A percentile compares a stretch with the other conserved stretches of the same genome.
Evolutionary conservation across 2,797 vertebrate species (phyloP).

Genomic region (Macrochelys suwanniensis): DNA sequence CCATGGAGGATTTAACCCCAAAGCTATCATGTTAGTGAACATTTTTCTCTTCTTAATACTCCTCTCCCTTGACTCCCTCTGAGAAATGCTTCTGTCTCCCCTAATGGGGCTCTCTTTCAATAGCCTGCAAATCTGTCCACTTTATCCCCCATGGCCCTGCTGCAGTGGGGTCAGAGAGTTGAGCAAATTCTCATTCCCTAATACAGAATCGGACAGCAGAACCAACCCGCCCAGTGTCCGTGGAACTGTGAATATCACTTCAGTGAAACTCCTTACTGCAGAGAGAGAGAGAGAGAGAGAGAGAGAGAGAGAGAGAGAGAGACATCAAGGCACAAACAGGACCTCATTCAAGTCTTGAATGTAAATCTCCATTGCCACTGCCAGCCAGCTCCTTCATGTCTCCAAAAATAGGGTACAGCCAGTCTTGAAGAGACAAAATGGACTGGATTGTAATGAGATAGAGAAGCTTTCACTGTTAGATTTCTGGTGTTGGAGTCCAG

Average conservation of each 20-base stretch:
- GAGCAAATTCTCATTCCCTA: not conserved
- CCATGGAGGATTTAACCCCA: slow-evolving; percentile 46
- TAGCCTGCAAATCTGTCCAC: slow-evolving; percentile 53
- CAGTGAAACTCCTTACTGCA: not conserved
- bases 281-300: not conserved
- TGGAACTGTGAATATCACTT: not conserved
- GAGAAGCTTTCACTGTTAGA: not conserved
- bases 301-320: not conserved
- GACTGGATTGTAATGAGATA: not conserved
- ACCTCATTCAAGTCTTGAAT: not conserved
- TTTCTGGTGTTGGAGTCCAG: not conserved
- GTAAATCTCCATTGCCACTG: not conserved
- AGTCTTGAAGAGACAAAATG: not conserved
- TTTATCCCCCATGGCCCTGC: slow-evolving; percentile 38
- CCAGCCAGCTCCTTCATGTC: not conserved
- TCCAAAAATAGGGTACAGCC: not conserved
- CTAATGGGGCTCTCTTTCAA: not conserved
- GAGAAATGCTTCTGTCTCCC: not conserved
- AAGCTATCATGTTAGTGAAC: not conserved
- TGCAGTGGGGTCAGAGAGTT: not conserved
- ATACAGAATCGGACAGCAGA: not conserved
- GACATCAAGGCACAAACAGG: not conserved
- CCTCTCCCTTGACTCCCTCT: not conserved
- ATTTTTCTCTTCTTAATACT: not conserved
- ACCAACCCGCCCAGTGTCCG: not conserved